Conservation (phyloP, 64 coral and sea anemone species). For the Stylophora pistillata region DNA sequence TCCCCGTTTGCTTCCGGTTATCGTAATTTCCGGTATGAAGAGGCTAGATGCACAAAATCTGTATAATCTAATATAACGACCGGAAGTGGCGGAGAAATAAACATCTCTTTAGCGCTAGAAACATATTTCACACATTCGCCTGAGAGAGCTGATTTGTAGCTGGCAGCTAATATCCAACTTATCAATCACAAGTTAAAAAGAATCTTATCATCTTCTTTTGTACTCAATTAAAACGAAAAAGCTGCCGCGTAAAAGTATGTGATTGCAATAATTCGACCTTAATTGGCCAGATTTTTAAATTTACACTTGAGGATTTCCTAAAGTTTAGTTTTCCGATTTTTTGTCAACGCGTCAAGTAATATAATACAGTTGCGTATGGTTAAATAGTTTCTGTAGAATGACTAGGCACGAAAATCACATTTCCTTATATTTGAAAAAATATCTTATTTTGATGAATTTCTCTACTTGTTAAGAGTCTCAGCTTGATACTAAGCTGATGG, state of each 20-base stretch:
- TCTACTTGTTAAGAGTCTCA: neutral
- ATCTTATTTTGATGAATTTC: neutral
- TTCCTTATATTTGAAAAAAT: neutral
- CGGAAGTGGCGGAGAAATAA: neutral
- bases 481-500: neutral
- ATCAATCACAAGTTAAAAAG: neutral
- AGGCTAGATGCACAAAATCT: neutral
- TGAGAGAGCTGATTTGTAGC: neutral
- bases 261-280: neutral
- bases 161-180: neutral
- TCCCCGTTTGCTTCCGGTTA: constrained; percentile 13
- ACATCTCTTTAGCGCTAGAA: neutral
- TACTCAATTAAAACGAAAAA: neutral
- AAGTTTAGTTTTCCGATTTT: neutral
- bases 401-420: neutral
- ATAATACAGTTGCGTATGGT: neutral
- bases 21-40: constrained; percentile 16
- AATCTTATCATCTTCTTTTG: too few relatives aligned
- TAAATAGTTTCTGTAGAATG: neutral
- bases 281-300: constrained; percentile 10
- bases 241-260: neutral
- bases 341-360: neutral
- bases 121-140: neutral
- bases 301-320: neutral
- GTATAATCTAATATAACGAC: neutral